Evolutionary conservation across 2,113 vertebrate species (phyloP).

Genomic region (Eptesicus fuscus): DNA sequence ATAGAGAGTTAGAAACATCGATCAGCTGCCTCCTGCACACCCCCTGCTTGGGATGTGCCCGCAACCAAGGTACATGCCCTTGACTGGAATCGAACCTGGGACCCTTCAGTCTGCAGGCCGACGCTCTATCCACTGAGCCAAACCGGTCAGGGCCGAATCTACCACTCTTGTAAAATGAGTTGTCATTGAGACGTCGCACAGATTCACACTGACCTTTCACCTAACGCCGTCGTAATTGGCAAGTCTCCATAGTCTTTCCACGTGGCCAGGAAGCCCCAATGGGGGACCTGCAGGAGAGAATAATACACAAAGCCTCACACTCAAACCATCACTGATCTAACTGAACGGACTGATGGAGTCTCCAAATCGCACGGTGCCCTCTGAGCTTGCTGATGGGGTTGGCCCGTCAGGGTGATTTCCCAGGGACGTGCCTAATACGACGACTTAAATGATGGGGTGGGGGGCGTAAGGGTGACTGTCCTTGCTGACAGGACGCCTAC

Average conservation of each 20-base stretch:
- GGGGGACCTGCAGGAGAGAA: not conserved
- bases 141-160: too few species aligned
- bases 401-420: not conserved
- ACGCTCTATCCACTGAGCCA: too few species aligned
- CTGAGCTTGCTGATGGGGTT: not conserved
- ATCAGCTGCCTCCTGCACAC: too few species aligned
- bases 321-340: not conserved
- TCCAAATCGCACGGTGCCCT: not conserved
- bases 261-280: not conserved
- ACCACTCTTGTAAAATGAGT: not conserved
- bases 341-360: not conserved
- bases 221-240: rapidly evolving
- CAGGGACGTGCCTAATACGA: not conserved
- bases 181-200: not conserved
- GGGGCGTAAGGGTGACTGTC: not conserved
- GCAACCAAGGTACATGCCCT: too few species aligned
- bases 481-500: rapidly evolving
- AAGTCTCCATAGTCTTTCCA: not conserved
- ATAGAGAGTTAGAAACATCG: too few species aligned
- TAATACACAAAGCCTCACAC: not conserved
- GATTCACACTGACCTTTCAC: not conserved
- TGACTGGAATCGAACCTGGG: too few species aligned
- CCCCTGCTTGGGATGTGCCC: too few species aligned
- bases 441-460: not conserved
- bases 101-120: too few species aligned